Evolutionary conservation across 2,113 vertebrate genomes (phyloP).

Genomic region (Xenopus laevis): DNA sequence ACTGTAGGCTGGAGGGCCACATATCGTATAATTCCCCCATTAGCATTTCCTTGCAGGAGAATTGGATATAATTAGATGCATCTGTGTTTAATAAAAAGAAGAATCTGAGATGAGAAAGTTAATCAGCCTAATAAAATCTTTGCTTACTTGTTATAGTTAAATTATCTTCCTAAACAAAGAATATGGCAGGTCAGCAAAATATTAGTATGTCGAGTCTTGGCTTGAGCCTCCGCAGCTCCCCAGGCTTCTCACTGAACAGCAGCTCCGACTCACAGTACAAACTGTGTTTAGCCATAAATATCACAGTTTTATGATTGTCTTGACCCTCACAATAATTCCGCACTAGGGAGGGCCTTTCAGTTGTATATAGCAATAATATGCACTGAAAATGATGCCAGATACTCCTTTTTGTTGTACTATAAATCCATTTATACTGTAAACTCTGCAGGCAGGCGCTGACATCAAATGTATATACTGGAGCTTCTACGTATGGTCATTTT

Average conservation of each 20-base stretch:
- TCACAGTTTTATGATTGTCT: conserved; percentile 3
- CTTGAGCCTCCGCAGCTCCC: too few species aligned
- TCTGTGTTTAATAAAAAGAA: neutral
- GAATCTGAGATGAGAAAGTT: neutral
- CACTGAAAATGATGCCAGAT: too few species aligned
- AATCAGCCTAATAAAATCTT: neutral
- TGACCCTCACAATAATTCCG: conserved; percentile 6
- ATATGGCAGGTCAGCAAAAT: neutral
- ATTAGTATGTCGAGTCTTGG: neutral
- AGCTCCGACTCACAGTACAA: neutral
- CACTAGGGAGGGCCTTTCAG: neutral
- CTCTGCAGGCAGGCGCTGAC: too few species aligned
- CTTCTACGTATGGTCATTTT: too few species aligned
- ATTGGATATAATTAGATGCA: too few species aligned
- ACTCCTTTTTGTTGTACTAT: too few species aligned
- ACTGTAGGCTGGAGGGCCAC: too few species aligned
- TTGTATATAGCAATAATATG: neutral
- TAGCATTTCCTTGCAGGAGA: too few species aligned
- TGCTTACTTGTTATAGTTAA: neutral
- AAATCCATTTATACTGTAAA: too few species aligned
- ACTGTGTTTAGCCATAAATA: conserved; percentile 11
- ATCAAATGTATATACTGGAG: too few species aligned
- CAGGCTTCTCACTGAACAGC: conserved; percentile 16
- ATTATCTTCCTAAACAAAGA: neutral
- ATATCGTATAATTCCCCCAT: too few species aligned